These are phyloP conservation scores for Todus mexicanus DNA, from an alignment of 2,797 vertebrate genomes.

Conservation along the genomic window DNA sequence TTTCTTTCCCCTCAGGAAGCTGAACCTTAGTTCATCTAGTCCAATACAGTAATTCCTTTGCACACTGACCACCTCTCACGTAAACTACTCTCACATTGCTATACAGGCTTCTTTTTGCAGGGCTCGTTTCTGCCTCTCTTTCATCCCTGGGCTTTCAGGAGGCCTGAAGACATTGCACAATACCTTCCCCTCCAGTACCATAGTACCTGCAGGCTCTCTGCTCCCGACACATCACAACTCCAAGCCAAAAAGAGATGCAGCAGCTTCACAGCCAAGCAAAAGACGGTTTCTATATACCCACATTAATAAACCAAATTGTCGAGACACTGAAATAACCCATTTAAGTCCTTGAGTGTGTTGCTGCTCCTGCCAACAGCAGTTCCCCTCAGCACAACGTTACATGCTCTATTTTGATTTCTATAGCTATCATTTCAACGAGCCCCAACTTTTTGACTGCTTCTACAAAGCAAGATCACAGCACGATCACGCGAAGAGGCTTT, in stretches of 20 bases:
- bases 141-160: background rate
- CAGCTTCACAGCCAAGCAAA: background rate
- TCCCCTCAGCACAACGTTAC: background rate
- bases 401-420: background rate
- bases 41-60: background rate
- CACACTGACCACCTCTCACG: background rate
- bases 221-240: background rate
- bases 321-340: background rate
- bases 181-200: background rate
- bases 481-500: accelerated
- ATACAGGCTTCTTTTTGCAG: background rate
- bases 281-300: background rate
- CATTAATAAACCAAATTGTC: background rate
- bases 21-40: background rate
- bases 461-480: background rate
- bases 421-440: background rate
- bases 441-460: background rate
- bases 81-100: background rate
- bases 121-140: background rate
- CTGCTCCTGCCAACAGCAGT: background rate
- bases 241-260: background rate
- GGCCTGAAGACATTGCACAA: background rate
- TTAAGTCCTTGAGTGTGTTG: background rate
- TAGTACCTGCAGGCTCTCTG: background rate
- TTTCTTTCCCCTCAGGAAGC: background rate